A percentile compares a stretch with the other conserved stretches of the same genome.
These are phyloP conservation scores for Alligator sinensis DNA, from an alignment of 2,113 vertebrate species.

Conservation along the genomic window DNA sequence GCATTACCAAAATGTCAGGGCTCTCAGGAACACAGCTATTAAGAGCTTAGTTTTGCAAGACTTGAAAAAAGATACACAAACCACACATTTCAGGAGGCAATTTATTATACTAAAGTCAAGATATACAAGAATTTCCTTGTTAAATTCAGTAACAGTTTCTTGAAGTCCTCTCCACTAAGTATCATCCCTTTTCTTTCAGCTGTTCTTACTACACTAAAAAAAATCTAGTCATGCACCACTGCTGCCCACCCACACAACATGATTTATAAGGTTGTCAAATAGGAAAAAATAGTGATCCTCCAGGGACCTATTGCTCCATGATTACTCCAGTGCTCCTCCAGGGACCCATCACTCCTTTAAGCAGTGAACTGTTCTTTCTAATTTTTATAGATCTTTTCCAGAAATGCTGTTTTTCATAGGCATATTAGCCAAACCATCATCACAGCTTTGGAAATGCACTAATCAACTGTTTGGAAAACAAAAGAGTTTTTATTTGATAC, in stretches of 20 bases:
- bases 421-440: background rate
- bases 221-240: background rate
- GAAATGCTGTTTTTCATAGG: background rate
- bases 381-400: background rate
- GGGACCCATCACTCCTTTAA: background rate
- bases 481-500: background rate
- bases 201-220: background rate
- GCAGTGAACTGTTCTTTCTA: background rate
- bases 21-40: background rate
- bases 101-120: background rate
- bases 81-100: background rate
- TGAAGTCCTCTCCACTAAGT: background rate
- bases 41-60: background rate
- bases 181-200: background rate
- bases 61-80: background rate
- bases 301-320: background rate
- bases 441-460: background rate
- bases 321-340: no score
- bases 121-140: background rate
- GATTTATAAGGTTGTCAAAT: constrained; percentile 18
- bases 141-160: background rate
- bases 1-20: background rate
- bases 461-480: background rate
- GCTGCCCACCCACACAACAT: background rate
- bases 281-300: background rate